Evolutionary conservation across 2,888 invertebrate species (phyloP).

Genomic region (Glaucopsyche alexis): DNA sequence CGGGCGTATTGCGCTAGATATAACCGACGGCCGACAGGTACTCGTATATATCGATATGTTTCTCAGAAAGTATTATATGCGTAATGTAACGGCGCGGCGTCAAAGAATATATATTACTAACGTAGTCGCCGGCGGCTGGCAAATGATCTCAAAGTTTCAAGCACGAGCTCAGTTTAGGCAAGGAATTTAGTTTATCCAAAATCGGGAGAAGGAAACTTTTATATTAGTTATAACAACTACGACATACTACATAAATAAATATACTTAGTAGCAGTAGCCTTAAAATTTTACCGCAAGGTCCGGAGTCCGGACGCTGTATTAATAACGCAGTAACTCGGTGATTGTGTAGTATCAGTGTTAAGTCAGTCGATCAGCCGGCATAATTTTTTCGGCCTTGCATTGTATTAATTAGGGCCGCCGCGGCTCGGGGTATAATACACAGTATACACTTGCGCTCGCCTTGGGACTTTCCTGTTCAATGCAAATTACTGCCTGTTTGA

Average conservation of each 20-base stretch:
- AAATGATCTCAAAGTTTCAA: no score
- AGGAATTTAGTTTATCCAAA: no score
- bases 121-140: no score
- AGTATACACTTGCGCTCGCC: slow-evolving; percentile 17
- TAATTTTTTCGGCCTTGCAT: slow-evolving; percentile 35
- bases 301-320: no score
- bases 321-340: slow-evolving; percentile 36
- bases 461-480: slow-evolving; percentile 32
- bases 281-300: no score
- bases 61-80: neutral
- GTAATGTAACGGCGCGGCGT: no score
- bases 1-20: slow-evolving; percentile 32
- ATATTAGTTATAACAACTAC: no score
- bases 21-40: neutral
- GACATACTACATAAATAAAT: no score
- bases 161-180: no score
- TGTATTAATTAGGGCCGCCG: slow-evolving; percentile 30
- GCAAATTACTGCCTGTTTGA: slow-evolving; percentile 21
- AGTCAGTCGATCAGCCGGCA: slow-evolving; percentile 38
- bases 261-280: no score
- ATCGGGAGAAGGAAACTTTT: no score
- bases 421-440: neutral
- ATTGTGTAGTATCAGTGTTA: neutral
- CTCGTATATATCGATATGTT: neutral
- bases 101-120: no score